Evolutionary conservation across 2,888 invertebrate species (phyloP), one percentile per base, ranked within the genome.

Genomic region (Hirtodrosophila trivittata): DNA sequence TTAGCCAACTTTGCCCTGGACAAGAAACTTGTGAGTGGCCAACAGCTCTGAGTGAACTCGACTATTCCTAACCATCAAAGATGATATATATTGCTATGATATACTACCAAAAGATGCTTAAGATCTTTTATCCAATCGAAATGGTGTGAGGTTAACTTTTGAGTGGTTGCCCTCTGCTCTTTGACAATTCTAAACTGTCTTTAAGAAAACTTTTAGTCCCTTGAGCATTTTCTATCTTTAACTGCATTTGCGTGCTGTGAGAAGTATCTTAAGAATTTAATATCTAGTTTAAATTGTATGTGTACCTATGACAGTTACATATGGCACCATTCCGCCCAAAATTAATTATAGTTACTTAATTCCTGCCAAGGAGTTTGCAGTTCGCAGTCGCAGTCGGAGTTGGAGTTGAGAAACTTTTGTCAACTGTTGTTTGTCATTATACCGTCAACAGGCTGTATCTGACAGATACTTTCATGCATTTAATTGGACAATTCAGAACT

Each of bases 351-450:
- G 47, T 43, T 28, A 28, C 60, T 42, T 10, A 42, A 64, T 66
- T 58, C 54, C 16, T 9, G 37, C 30, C 42, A 33, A 38, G 62
- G 25, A 55, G 62, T 21, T 21, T 21, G 5, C 18, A 21, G 18
- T 21, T 21, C 5, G 18, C 18, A 21, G 18, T 21, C 18, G 18
- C 18, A 21, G 18, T 21, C 5, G 18, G 5, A 21, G n/a, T n/a
- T 54, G n/a, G 18, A 45, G 21, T 12, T 59, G 37, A 14, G 39
- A 55, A 72, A 77, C 59, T 72, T 77, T 75, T 72, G 65, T 65
- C 75, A 78, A 75, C 82, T 67, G 69, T 49, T 75, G 75, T 82
- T 77, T 72, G 75, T 77, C 77, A 72, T 64, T 57, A 47, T 60
- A 65, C 39, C 49, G 56, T 59, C 65, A 65, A 47, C 66, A 51